Base-by-base conservation (phyloP, 2,888 invertebrate genomes). In the Caenorhabditis parvicauda region DNA sequence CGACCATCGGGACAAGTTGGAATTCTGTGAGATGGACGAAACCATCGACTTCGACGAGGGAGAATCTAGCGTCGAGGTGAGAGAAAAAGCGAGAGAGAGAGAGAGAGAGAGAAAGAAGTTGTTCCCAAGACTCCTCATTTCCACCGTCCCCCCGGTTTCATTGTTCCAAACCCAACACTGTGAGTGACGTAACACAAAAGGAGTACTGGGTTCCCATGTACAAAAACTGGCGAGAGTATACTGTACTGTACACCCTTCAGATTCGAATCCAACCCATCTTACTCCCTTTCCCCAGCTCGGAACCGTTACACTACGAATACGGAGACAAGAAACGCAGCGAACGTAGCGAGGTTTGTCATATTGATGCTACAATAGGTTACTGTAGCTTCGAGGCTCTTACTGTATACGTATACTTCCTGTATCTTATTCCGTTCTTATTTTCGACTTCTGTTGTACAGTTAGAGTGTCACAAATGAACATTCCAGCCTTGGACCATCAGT, bases 21-120 rank as follows among this genome's bases (percentile, higher is more conserved):
- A 74, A 72, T 28, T 76, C 76, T 7, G 71, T 74, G 0, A 59
- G 75, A 53, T 76, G 74, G 75, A 73, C 72, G 39, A 72, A 72
- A 41, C 72, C 72, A 37, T 57, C 69, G n/a, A 59, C 69, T 9
- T 53, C 62, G 29, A 66, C 64, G 46, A 54, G 69, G 21, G 60
- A 66, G 24, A 63, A 57, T 25, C 48, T 71, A 38, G 68, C 68
- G 6, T 61, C 64, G 22, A 55, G 60, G 25, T 64, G 64, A 46
- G 65, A 71, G 58, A 60, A 63, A 25, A 67, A 59, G 24, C 35
- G 52, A 3, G 12, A 21, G 14, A 24, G 9, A 2, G 5, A 24
- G 24, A 45, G 29, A 28, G 22, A 6, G 25, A 4, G 17, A 5
- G n/a, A 5, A 7, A 43, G 3, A 3, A 3, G 25, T 9, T 43